These are phyloP conservation scores for Abramis brama DNA, from an alignment of 2,113 vertebrate genomes.

Conservation along the genomic window DNA sequence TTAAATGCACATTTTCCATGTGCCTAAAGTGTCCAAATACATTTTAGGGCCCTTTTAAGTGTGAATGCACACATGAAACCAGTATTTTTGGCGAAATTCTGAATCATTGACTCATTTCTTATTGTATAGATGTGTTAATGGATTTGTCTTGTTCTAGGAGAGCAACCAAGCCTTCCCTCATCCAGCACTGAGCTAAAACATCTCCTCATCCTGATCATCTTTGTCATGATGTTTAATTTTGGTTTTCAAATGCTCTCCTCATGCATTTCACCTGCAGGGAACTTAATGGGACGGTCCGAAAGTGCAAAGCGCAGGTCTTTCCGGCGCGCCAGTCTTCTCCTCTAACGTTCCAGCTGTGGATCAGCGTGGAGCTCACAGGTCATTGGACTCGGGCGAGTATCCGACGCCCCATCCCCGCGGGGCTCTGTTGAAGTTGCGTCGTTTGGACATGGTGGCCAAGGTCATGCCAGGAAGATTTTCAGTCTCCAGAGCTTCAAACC, in stretches of 20 bases:
- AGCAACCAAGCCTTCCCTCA: neutral
- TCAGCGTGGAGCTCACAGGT: slow-evolving; percentile 77
- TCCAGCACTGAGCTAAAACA: neutral
- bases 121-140: neutral
- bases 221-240: neutral
- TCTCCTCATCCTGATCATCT: neutral
- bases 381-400: slow-evolving; percentile 83
- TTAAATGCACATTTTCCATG: too few species aligned
- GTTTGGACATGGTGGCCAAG: slow-evolving; percentile 75
- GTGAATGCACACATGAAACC: neutral
- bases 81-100: neutral
- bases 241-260: neutral
- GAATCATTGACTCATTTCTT: neutral
- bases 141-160: neutral
- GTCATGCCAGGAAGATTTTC: slow-evolving; percentile 67
- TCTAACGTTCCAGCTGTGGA: neutral
- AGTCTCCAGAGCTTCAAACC: slow-evolving; percentile 70
- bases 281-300: neutral
- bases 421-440: slow-evolving; percentile 89
- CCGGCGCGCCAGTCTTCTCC: slow-evolving; percentile 55
- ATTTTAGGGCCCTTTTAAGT: neutral
- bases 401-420: slow-evolving; percentile 83
- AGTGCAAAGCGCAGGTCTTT: slow-evolving; percentile 26
- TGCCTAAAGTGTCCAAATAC: neutral
- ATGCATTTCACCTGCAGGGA: slow-evolving; percentile 9